Evolutionary conservation across 1,140 invertebrate genomes (phyloP).

Genomic region (Meloidogyne floridensis): DNA sequence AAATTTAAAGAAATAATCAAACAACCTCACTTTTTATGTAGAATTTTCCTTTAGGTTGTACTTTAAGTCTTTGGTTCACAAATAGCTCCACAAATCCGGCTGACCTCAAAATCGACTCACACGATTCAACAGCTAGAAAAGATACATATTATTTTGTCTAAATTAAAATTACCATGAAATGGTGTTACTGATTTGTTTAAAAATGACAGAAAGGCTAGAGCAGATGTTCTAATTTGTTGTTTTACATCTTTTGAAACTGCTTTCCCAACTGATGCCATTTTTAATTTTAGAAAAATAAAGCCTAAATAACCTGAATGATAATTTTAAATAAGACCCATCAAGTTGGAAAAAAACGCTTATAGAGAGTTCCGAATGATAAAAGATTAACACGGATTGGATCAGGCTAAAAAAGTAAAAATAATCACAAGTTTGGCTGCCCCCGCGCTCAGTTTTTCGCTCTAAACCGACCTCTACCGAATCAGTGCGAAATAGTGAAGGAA

Average conservation of each 20-base stretch:
- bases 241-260: conserved; percentile 4
- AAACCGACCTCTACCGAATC: no score
- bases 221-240: conserved; percentile 15
- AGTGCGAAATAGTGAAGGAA: no score
- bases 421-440: no score
- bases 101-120: conserved; percentile 26
- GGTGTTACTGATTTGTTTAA: conserved; percentile 48
- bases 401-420: no score
- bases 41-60: conserved; percentile 29
- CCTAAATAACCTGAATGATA: not conserved
- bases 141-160: not conserved
- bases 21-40: conserved; percentile 37
- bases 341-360: no score
- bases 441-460: no score
- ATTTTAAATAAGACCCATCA: no score
- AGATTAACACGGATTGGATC: no score
- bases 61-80: conserved; percentile 25
- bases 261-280: not conserved
- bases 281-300: not conserved
- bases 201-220: conserved; percentile 34
- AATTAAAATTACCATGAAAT: conserved; percentile 36
- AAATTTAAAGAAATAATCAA: not conserved
- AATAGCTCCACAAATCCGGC: conserved; percentile 35
- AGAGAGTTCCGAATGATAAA: no score
- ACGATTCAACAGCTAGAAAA: conserved; percentile 30